Evolutionary conservation across 2,797 vertebrate genomes (phyloP).

Genomic region (Leontopithecus rosalia): DNA sequence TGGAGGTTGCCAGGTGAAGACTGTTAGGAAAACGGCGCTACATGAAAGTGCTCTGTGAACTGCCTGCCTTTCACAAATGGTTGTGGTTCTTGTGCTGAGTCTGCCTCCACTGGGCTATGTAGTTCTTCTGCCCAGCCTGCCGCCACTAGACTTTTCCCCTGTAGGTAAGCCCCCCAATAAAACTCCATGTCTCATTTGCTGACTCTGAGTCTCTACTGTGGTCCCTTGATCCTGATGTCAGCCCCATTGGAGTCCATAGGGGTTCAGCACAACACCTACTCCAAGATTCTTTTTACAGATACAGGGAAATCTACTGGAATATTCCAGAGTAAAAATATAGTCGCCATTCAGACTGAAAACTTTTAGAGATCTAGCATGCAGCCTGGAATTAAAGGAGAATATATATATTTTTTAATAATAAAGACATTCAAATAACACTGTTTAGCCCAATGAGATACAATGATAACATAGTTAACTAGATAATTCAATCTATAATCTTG

Average conservation of each 20-base stretch:
- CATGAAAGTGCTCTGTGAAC: neutral
- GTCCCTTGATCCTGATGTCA: neutral
- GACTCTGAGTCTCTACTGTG: neutral
- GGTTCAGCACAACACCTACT: neutral
- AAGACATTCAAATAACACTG: constrained; percentile 14
- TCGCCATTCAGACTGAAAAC: neutral
- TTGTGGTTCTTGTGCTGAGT: neutral
- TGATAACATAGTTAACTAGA: neutral
- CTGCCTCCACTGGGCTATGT: neutral
- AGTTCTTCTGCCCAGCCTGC: neutral
- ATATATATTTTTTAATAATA: neutral
- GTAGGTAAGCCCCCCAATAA: neutral
- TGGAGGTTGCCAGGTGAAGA: neutral
- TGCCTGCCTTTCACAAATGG: neutral
- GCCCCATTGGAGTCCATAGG: neutral
- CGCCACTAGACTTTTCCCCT: neutral
- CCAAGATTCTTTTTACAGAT: neutral
- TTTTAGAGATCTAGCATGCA: neutral
- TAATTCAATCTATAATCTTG: neutral
- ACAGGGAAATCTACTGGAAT: neutral
- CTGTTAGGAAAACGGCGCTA: neutral
- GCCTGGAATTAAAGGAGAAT: neutral
- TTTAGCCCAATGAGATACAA: neutral
- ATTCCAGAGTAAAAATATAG: neutral
- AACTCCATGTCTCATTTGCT: neutral